Evolutionary conservation across 2,113 vertebrate genomes (phyloP).

Genomic region (Nansenia antarctica): DNA sequence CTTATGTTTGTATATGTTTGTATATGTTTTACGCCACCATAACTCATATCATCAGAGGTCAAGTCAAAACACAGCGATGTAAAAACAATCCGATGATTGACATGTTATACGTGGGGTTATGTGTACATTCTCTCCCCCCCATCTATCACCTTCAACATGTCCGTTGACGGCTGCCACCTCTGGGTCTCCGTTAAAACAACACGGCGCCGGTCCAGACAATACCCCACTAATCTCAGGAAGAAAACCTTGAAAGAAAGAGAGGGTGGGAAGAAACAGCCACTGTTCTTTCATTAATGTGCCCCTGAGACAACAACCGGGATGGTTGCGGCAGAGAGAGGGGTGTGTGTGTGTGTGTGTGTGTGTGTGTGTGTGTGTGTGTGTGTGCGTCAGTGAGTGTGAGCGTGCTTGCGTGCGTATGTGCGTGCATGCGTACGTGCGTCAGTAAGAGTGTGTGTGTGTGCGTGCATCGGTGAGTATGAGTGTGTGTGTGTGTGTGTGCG

Average conservation of each 20-base stretch:
- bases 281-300: slow-evolving; percentile 64
- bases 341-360: slow-evolving; percentile 29
- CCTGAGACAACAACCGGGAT: slow-evolving; percentile 43
- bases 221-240: slow-evolving; percentile 51
- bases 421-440: no score
- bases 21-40: no score
- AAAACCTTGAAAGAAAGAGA: slow-evolving; percentile 44
- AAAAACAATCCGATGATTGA: no score
- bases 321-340: slow-evolving; percentile 42
- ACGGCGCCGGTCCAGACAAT: slow-evolving; percentile 51
- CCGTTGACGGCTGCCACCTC: slow-evolving; percentile 12
- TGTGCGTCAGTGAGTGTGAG: slow-evolving; percentile 56
- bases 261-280: slow-evolving; percentile 11
- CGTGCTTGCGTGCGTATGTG: slow-evolving; percentile 56
- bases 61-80: no score
- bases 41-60: no score
- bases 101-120: neutral
- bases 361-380: slow-evolving; percentile 54
- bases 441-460: slow-evolving; percentile 45
- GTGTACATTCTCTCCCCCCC: neutral
- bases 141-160: slow-evolving; percentile 23
- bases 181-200: slow-evolving; percentile 47
- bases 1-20: no score
- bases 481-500: slow-evolving; percentile 58
- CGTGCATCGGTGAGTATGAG: slow-evolving; percentile 53